Conservation (phyloP, 2,797 vertebrate species). For the Psittacula derbiana region DNA sequence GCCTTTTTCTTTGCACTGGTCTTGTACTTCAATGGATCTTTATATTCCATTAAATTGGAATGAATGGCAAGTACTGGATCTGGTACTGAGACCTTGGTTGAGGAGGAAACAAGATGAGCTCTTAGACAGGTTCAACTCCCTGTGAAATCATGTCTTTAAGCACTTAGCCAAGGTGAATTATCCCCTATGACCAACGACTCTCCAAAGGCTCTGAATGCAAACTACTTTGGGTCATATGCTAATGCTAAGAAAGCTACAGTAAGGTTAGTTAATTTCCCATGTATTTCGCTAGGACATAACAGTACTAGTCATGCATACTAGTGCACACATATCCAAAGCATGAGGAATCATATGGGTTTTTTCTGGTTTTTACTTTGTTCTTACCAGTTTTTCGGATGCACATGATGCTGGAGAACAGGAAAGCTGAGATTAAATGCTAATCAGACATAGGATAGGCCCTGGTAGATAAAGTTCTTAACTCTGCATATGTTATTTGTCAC, state of each 20-base stretch:
- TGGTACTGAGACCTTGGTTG: neutral
- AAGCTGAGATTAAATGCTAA: neutral
- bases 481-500: neutral
- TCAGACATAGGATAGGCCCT: neutral
- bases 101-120: neutral
- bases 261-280: neutral
- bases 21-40: neutral
- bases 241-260: neutral
- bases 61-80: neutral
- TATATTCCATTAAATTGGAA: neutral
- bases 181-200: neutral
- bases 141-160: neutral
- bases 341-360: accelerated
- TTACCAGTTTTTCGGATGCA: neutral
- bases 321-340: neutral
- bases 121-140: neutral
- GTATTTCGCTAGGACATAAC: neutral
- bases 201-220: neutral
- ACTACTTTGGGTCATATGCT: neutral
- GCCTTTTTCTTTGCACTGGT: neutral
- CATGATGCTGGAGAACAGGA: neutral
- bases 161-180: neutral
- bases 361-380: neutral
- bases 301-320: neutral
- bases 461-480: neutral